A percentile compares a stretch with the other conserved stretches of the same genome.
phyloP scores from a whole-genome alignment of 2,888 invertebrate genomes.

The Thecophora atra region DNA sequence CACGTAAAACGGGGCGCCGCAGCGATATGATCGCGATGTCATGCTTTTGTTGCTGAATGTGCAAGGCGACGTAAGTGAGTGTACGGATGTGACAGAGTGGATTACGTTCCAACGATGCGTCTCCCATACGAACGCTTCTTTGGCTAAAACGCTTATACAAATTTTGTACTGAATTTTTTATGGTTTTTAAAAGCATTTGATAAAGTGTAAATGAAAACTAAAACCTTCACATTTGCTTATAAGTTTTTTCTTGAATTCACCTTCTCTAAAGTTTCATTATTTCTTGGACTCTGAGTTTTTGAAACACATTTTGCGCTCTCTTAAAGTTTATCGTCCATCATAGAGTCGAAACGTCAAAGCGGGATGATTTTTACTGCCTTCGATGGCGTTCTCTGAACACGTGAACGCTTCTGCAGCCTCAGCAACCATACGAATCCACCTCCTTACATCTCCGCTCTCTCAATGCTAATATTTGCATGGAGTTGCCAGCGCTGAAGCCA shows the following conservation, averaged over 20 bases:
- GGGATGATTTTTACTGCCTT: neutral
- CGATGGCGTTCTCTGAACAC: neutral
- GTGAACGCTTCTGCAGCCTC: neutral
- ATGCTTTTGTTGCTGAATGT: neutral
- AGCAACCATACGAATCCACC: slow-evolving; percentile 12
- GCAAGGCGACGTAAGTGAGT: neutral
- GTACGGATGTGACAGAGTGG: neutral
- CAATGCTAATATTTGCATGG: slow-evolving; percentile 22
- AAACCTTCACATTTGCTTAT: too few species aligned
- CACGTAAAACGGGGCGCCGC: slow-evolving; percentile 4
- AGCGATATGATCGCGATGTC: neutral
- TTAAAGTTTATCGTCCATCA: too few species aligned
- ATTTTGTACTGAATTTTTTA: neutral
- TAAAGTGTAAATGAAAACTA: neutral
- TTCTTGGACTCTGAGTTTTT: too few species aligned
- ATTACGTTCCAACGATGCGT: neutral
- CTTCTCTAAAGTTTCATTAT: too few species aligned
- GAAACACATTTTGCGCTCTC: too few species aligned
- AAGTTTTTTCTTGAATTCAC: too few species aligned
- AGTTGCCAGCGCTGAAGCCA: slow-evolving; percentile 1
- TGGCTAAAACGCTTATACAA: neutral
- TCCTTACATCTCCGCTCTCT: slow-evolving; percentile 10
- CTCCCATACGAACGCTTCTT: neutral
- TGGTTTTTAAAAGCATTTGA: neutral
- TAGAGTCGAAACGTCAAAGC: neutral